Percentiles rank a stretch among this genome's conserved stretches.
These are phyloP conservation scores for Plectropomus leopardus DNA, from an alignment of 2,113 vertebrate species.

Conservation along the genomic window DNA sequence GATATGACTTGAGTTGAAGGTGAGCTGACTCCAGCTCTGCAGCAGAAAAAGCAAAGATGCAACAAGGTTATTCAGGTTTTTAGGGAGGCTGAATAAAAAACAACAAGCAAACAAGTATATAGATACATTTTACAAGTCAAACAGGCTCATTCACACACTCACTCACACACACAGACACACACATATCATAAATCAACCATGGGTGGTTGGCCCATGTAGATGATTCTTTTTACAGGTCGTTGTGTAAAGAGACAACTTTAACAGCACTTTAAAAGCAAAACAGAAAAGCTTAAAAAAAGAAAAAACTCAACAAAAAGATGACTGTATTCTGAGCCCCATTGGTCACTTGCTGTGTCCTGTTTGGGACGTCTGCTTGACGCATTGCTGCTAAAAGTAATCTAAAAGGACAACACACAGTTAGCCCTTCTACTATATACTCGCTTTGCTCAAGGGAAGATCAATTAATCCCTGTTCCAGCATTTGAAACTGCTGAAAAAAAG, in stretches of 20 bases:
- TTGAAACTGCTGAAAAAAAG: no score
- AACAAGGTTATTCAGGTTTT: slow-evolving; percentile 37
- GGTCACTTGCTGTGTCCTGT: not conserved
- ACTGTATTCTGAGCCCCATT: not conserved
- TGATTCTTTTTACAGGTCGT: slow-evolving; percentile 32
- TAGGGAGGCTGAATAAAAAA: slow-evolving; percentile 12
- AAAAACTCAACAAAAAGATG: not conserved
- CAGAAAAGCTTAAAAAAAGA: not conserved
- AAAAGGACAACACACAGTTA: no score
- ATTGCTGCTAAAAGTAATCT: no score
- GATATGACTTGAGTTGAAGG: slow-evolving; percentile 4
- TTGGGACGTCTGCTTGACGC: no score
- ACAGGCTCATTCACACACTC: not conserved
- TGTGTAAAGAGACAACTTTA: slow-evolving; percentile 5
- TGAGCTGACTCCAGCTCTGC: slow-evolving; percentile 61
- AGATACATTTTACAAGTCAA: slow-evolving; percentile 20
- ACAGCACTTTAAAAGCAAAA: slow-evolving; percentile 6
- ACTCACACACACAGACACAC: slow-evolving; percentile 3
- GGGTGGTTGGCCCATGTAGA: slow-evolving; percentile 12
- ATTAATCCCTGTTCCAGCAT: not conserved
- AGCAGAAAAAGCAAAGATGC: slow-evolving; percentile 59
- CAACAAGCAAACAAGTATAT: slow-evolving; percentile 11
- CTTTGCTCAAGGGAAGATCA: not conserved
- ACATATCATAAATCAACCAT: not conserved
- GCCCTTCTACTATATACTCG: not conserved